Evolutionary conservation across 2,797 vertebrate genomes (phyloP), one percentile per base, ranked within the genome.

Genomic region (Ctenochaetus hawaiiensis): DNA sequence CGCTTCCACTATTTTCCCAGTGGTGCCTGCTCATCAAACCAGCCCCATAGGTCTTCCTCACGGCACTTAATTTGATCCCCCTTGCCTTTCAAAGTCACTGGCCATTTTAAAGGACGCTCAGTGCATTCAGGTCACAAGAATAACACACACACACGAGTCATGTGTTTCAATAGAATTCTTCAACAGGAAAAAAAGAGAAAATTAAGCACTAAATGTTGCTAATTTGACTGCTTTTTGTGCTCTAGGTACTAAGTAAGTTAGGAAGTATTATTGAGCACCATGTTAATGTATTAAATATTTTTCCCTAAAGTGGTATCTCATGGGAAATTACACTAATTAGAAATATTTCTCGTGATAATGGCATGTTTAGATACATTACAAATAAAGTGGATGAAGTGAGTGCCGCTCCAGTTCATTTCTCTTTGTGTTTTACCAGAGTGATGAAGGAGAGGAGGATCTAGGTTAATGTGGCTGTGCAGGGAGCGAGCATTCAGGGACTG

Each of bases 361-460:
- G 83, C 88, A 86, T 93, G 90, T 94, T 94, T 92, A 92, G 89
- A 92, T 91, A 93, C 86, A 91, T 93, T 92, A 88, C 92, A 91
- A 91, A 90, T 89, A 91, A 83, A 85, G 82, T 78, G 82, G 80
- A 84, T 81, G 75, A 80, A 86, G 81, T 59, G 72, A 89, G 87
- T 74, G 86, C 82, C 80, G 89, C 90, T 92, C 91, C 22, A 91
- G 37, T 93, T 91, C 81, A 88, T 78, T 78, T 80, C 80, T 86
- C 89, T 92, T 93, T 92, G 89, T 91, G 88, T 91, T 93, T 91
- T 83, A 80, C 80, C 91, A 89, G 85, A 87, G 82, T 91, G 90
- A 92, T 92, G 82, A 91, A 92, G 84, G 85, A 88, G 89, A 89
- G 66, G 84, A 90, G 84, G 93, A 94, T 93, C 91, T 94, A 84